These are phyloP conservation scores for Gymnosoma rotundatum DNA, from an alignment of 2,888 invertebrate genomes.

Conservation along the genomic window DNA sequence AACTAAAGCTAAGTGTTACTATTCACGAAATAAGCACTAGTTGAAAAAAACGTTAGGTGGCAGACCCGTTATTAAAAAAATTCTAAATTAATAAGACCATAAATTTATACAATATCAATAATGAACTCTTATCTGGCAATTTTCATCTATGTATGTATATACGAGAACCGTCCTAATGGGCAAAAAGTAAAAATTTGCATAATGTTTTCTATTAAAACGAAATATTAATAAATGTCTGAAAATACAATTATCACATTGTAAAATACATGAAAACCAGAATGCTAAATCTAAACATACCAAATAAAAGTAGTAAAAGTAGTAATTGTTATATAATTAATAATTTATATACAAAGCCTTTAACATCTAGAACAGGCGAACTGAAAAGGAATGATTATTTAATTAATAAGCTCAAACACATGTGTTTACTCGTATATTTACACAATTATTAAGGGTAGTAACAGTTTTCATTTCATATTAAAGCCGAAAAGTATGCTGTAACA, in stretches of 20 bases:
- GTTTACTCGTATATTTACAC: neutral
- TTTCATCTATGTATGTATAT: neutral
- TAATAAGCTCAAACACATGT: conserved; percentile 23
- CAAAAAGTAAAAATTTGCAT: too few relatives aligned
- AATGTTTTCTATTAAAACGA: neutral
- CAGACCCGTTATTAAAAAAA: too few relatives aligned
- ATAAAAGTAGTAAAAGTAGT: conserved; percentile 27
- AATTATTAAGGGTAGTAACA: neutral
- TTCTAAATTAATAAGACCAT: too few relatives aligned
- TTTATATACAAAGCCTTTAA: neutral
- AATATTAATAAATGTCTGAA: conserved; percentile 15
- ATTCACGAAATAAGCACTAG: too few relatives aligned
- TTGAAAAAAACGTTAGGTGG: too few relatives aligned
- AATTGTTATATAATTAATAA: conserved; percentile 42
- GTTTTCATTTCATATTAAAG: neutral
- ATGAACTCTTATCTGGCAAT: neutral
- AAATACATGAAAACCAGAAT: conserved; percentile 42
- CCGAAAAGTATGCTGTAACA: too few relatives aligned
- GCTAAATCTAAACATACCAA: conserved; percentile 26
- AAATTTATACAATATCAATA: too few relatives aligned
- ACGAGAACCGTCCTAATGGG: neutral
- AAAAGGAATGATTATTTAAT: conserved; percentile 29
- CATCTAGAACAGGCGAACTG: neutral
- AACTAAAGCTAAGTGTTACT: too few relatives aligned
- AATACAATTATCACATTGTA: conserved; percentile 33